Conservation (phyloP, 2,888 invertebrate genomes). For the Eugnorisma glareosa region DNA sequence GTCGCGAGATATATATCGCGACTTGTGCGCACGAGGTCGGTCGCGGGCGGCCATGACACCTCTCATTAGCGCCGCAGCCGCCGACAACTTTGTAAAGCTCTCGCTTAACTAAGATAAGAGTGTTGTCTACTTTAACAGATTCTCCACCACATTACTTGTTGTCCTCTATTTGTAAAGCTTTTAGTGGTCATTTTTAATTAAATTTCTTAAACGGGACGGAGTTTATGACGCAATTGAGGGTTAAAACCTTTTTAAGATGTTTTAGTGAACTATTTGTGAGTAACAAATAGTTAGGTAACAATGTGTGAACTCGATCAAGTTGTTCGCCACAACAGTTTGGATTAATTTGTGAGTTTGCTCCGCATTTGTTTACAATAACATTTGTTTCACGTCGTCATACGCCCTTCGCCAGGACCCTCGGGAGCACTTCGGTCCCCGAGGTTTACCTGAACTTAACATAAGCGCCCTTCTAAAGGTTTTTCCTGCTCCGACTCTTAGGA, state of each 20-base stretch:
- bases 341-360: constrained; percentile 17
- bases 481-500: constrained; percentile 15
- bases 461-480: constrained; percentile 47
- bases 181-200: constrained; percentile 40
- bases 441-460: constrained; percentile 23
- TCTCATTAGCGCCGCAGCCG: constrained; percentile 65
- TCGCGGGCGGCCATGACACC: constrained; percentile 27
- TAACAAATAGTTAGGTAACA: not conserved
- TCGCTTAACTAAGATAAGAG: constrained; percentile 62
- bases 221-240: constrained; percentile 23
- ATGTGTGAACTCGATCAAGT: not conserved
- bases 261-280: constrained; percentile 23
- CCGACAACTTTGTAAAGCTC: constrained; percentile 61
- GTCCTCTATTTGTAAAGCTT: constrained; percentile 6
- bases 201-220: constrained; percentile 9
- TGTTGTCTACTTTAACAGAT: constrained; percentile 47
- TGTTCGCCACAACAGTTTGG: not conserved
- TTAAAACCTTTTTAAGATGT: constrained; percentile 6
- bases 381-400: constrained; percentile 4
- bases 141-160: constrained; percentile 38
- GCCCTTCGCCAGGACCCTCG: not conserved
- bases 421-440: not conserved
- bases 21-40: not conserved
- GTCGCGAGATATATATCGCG: not conserved
- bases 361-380: constrained; percentile 20